Evolutionary conservation across 2,113 vertebrate genomes (phyloP).

Genomic region (Chloropsis hardwickii): DNA sequence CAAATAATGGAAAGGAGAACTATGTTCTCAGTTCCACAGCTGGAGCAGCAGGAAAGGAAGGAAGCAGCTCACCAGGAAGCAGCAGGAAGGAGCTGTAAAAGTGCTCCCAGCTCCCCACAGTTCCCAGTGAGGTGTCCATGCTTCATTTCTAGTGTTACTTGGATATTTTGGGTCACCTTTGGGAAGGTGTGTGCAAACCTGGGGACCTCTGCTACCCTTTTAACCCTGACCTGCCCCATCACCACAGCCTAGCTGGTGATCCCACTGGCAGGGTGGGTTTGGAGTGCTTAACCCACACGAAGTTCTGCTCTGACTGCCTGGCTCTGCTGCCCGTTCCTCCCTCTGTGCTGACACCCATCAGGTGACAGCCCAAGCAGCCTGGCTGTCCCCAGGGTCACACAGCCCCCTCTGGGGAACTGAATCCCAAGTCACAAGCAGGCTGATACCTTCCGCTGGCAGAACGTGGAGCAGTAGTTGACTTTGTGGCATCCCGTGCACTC

Average conservation of each 20-base stretch:
- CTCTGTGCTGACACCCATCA: background rate
- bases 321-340: background rate
- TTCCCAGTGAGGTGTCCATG: background rate
- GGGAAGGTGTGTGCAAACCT: background rate
- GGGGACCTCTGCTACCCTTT: background rate
- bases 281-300: accelerated
- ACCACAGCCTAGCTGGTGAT: background rate
- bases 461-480: constrained; percentile 97
- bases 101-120: background rate
- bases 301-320: background rate
- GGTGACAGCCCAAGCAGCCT: background rate
- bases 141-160: background rate
- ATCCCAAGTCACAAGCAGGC: background rate
- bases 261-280: background rate
- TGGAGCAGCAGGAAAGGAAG: background rate
- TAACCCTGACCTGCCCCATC: background rate
- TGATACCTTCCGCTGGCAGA: constrained; percentile 93
- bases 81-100: background rate
- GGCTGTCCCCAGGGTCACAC: background rate
- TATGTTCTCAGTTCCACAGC: background rate
- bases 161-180: background rate
- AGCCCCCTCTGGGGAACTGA: background rate
- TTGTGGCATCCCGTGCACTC: constrained; percentile 96
- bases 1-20: background rate
- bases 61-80: background rate